Percentiles rank a stretch among this genome's conserved stretches.
These are phyloP conservation scores for Canis aureus DNA, from an alignment of 2,113 vertebrate genomes.

Conservation along the genomic window DNA sequence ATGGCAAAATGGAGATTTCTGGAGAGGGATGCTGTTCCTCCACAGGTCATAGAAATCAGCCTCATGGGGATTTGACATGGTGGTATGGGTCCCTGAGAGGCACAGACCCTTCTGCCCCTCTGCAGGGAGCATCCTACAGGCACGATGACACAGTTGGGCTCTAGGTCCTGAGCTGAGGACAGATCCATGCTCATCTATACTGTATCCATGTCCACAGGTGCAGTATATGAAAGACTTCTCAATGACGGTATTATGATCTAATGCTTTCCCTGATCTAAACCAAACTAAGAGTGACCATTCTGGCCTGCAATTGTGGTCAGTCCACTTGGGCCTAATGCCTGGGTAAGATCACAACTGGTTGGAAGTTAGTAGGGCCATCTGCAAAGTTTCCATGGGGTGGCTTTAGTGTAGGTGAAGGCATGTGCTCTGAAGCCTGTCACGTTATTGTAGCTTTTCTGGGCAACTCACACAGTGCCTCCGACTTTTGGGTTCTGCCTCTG, in stretches of 20 bases:
- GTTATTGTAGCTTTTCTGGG: neutral
- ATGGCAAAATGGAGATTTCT: constrained; percentile 68
- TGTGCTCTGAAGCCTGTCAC: neutral
- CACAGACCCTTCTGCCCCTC: constrained; percentile 65
- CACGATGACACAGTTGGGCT: neutral
- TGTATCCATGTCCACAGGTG: neutral
- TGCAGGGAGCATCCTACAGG: constrained; percentile 71
- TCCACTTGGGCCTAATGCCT: neutral
- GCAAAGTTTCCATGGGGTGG: neutral
- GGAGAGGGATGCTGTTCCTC: constrained; percentile 71
- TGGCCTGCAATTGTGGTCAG: neutral
- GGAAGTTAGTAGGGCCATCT: neutral
- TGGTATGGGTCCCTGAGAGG: constrained; percentile 59
- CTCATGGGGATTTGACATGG: constrained; percentile 73
- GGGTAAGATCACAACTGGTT: neutral
- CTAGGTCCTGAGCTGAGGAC: neutral
- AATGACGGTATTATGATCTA: neutral
- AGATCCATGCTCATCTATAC: neutral
- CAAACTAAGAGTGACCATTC: neutral
- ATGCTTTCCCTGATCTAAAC: neutral
- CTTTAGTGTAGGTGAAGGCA: neutral
- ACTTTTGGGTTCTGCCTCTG: neutral
- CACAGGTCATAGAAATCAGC: constrained; percentile 70
- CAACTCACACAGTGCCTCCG: neutral
- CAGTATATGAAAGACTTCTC: neutral